A percentile compares a stretch with the other conserved stretches of the same genome.
These are phyloP conservation scores for Copidosoma aretas DNA, from an alignment of 2,888 invertebrate genomes.

Conservation along the genomic window DNA sequence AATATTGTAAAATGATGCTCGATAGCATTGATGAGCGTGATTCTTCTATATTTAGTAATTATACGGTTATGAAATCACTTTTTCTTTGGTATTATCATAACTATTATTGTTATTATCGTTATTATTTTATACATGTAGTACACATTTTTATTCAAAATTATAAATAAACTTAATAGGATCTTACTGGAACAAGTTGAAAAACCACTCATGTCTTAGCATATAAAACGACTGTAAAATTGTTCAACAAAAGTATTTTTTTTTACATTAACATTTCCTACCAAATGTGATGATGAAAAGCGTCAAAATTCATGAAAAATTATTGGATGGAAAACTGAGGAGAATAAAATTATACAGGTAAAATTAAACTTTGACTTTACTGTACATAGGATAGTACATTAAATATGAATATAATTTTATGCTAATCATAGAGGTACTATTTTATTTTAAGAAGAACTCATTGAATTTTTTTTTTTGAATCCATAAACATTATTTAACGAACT, in stretches of 20 bases:
- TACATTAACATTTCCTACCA: constrained; percentile 14
- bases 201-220: constrained; percentile 30
- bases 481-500: neutral
- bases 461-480: too few relatives aligned
- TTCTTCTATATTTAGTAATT: too few relatives aligned
- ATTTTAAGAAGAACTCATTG: too few relatives aligned
- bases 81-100: too few relatives aligned
- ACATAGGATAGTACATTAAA: neutral
- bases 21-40: too few relatives aligned
- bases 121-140: constrained; percentile 1
- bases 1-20: too few relatives aligned
- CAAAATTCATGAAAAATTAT: neutral
- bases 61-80: too few relatives aligned
- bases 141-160: constrained; percentile 20
- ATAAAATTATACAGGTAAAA: constrained; percentile 5
- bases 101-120: too few relatives aligned
- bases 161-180: constrained; percentile 34
- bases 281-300: constrained; percentile 9
- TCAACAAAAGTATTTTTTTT: constrained; percentile 23
- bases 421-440: too few relatives aligned
- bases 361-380: constrained; percentile 1
- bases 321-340: neutral
- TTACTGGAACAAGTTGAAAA: constrained; percentile 43
- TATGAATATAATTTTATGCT: neutral
- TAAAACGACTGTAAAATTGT: too few relatives aligned